Conservation (phyloP, 2,888 invertebrate species). For the Beris chalybata region DNA sequence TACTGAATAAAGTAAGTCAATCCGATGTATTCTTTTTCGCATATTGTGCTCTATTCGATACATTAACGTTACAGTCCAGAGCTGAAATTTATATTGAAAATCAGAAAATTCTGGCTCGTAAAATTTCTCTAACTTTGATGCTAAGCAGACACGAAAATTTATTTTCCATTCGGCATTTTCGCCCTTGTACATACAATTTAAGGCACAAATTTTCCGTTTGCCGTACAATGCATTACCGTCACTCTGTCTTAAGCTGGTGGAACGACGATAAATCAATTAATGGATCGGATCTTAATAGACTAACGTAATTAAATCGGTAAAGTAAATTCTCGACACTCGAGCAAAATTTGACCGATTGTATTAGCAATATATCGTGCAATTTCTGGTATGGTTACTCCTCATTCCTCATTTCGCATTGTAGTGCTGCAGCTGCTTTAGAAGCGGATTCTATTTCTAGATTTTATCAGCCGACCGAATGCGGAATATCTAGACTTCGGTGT, state of each 20-base stretch:
- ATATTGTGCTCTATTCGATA: too few species aligned
- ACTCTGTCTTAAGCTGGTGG: too few species aligned
- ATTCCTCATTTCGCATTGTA: too few species aligned
- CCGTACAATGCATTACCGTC: too few species aligned
- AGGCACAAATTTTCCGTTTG: too few species aligned
- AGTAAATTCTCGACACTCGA: background rate
- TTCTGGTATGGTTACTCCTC: background rate
- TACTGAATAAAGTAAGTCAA: too few species aligned
- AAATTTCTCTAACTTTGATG: conserved; percentile 13
- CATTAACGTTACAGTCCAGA: too few species aligned
- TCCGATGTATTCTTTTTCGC: too few species aligned
- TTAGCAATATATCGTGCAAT: background rate
- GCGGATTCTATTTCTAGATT: too few species aligned
- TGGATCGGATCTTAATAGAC: background rate
- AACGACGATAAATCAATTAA: conserved; percentile 21
- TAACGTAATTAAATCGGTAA: conserved; percentile 4
- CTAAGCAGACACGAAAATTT: conserved; percentile 26
- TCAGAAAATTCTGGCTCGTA: background rate
- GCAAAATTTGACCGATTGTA: conserved; percentile 1
- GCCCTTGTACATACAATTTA: conserved; percentile 1
- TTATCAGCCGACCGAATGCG: too few species aligned
- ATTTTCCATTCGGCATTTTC: conserved; percentile 13
- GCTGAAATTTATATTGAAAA: conserved; percentile 18
- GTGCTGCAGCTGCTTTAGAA: too few species aligned
- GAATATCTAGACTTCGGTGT: too few species aligned